Evolutionary conservation across 2,888 invertebrate genomes (phyloP).

Genomic region (Caradrina kadenii): DNA sequence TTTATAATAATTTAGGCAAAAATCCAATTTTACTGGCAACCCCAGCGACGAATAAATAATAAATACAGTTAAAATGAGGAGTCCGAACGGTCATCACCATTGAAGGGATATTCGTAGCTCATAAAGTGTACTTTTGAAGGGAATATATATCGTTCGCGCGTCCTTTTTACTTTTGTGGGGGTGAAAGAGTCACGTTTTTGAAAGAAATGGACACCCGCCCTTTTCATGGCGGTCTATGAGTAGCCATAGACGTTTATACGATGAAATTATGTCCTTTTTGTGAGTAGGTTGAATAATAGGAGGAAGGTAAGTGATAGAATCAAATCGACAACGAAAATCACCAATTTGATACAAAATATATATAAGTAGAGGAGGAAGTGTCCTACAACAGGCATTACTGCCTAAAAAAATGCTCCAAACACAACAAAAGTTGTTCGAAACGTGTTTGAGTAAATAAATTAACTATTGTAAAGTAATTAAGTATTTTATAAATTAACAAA

Average conservation of each 20-base stretch:
- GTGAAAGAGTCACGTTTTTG: constrained; percentile 28
- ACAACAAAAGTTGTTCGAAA: too few relatives aligned
- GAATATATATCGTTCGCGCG: constrained; percentile 15
- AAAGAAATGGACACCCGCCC: constrained; percentile 36
- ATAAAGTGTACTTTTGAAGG: constrained; percentile 50
- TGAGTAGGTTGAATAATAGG: neutral
- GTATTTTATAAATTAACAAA: too few relatives aligned
- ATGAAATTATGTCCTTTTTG: constrained; percentile 20
- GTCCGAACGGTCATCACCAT: constrained; percentile 35
- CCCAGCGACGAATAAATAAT: constrained; percentile 59
- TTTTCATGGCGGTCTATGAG: constrained; percentile 25
- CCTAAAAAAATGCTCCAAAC: too few relatives aligned
- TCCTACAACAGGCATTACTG: too few relatives aligned
- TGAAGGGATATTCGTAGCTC: constrained; percentile 49
- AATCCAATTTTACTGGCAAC: constrained; percentile 58
- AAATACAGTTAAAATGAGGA: constrained; percentile 61
- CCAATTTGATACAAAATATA: neutral
- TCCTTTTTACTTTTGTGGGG: constrained; percentile 27
- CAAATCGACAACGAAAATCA: neutral
- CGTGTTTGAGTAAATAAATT: too few relatives aligned
- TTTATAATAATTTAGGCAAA: constrained; percentile 61
- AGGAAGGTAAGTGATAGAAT: neutral
- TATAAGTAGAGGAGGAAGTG: too few relatives aligned
- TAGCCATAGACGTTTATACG: neutral
- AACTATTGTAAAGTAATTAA: too few relatives aligned